Evolutionary conservation across 2,888 invertebrate species (phyloP), one percentile per base, ranked within the genome.

Genomic region (Litoditis marina): DNA sequence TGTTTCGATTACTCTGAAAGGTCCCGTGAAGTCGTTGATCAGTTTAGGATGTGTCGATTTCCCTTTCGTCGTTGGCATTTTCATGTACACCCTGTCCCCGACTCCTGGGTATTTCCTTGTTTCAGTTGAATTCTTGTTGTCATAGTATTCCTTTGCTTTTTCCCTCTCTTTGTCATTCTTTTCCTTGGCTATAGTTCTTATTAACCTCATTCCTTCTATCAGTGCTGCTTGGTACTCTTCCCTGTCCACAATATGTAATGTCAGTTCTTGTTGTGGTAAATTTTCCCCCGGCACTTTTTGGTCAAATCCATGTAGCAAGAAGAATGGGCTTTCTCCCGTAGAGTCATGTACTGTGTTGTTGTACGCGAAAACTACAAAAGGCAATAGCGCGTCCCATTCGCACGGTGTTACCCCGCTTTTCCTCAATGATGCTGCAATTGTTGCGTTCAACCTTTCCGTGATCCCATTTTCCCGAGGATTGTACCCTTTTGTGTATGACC

Each of bases 311-410:
- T 63, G 53, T 50, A 64, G 30, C 19, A 69, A 30, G 47, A 59
- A 66, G 27, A 50, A 27, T 2, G 69, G 69, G 11, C 53, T 36
- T 32, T 67, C 66, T 2, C 65, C 67, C 19, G 67, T 69, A 2
- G 62, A 11, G 5, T 32, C 27, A 32, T 73, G 71, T 8, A 30
- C 32, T 8, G 52, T 27, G 16, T 25, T 32, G 36, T 73, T 73
- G 34, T 73, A 73, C 7, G 73, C 67, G 22, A 54, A 73, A n/a
- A 67, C 49, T 1, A 53, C 63, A 27, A 44, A 64, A 13, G 64
- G 65, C 22, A 73, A 22, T 25, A 42, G 32, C 31, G 59, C 44
- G 39, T 69, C 69, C 73, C 73, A 73, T n/a, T 66, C 63, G 16
- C 19, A 31, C 13, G 54, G 46, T 0, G 55, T 30, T 5, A 32